Evolutionary conservation across 2,888 invertebrate species (phyloP).

Genomic region (Drosophila fungiperda): DNA sequence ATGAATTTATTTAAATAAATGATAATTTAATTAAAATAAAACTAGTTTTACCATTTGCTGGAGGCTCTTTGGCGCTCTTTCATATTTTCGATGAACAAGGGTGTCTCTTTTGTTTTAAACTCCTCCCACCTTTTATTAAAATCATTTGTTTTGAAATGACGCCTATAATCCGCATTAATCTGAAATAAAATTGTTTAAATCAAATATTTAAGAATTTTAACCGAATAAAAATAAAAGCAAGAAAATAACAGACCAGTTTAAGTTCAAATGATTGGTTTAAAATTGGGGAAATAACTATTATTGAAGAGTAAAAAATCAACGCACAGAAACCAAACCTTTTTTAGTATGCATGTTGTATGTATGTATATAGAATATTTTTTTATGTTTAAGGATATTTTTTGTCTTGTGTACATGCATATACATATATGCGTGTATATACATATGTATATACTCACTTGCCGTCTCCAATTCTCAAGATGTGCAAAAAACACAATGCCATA

Average conservation of each 20-base stretch:
- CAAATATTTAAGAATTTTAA: neutral
- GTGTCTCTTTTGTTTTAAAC: neutral
- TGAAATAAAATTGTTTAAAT: neutral
- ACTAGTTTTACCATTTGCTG: neutral
- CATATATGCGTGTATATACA: neutral
- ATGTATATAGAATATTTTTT: neutral
- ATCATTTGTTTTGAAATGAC: neutral
- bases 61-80: neutral
- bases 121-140: neutral
- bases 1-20: neutral
- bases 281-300: neutral
- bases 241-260: neutral
- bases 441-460: neutral
- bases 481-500: neutral
- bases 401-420: slow-evolving; percentile 1
- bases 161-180: neutral
- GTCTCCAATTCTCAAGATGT: slow-evolving; percentile 15
- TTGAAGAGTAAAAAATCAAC: neutral
- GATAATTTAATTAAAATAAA: neutral
- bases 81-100: neutral
- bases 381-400: neutral
- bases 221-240: neutral
- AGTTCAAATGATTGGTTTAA: neutral
- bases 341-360: neutral
- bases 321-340: neutral